Evolutionary conservation across 1,140 invertebrate genomes (phyloP).

Genomic region (Tenebrio molitor): DNA sequence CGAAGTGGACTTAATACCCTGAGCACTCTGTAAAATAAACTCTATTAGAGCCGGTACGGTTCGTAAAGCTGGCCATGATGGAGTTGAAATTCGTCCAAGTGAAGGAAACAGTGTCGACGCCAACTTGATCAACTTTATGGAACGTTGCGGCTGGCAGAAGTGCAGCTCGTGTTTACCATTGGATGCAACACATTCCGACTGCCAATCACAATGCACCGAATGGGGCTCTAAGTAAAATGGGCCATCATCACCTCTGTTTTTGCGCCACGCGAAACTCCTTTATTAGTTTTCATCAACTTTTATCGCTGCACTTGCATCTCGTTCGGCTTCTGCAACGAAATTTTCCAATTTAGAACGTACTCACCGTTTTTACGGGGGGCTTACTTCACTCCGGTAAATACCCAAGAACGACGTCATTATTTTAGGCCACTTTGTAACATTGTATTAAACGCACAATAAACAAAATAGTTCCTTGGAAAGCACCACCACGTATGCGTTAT

Average conservation of each 20-base stretch:
- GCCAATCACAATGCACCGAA: conserved; percentile 14
- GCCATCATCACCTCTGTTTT: conserved; percentile 1
- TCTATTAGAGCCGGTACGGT: neutral
- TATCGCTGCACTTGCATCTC: conserved; percentile 16
- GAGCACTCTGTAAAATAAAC: no score
- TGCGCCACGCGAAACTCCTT: conserved; percentile 8
- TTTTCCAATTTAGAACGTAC: no score
- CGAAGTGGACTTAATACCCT: no score
- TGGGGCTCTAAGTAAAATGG: neutral
- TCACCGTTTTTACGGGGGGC: no score
- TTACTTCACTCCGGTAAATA: no score
- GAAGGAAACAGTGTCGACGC: conserved; percentile 4
- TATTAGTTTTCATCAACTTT: conserved; percentile 38
- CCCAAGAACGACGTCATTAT: no score
- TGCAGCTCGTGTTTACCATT: conserved; percentile 4
- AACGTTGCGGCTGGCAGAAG: neutral
- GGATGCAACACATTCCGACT: conserved; percentile 15
- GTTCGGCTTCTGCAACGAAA: no score
- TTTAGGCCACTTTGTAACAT: no score
- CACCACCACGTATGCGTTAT: no score
- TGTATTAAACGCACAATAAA: no score
- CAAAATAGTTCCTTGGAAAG: no score
- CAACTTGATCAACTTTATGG: conserved; percentile 22
- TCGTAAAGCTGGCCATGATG: conserved; percentile 3
- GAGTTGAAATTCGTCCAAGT: neutral